Conservation (phyloP, 2,888 invertebrate genomes). For the Cybosia mesomella region DNA sequence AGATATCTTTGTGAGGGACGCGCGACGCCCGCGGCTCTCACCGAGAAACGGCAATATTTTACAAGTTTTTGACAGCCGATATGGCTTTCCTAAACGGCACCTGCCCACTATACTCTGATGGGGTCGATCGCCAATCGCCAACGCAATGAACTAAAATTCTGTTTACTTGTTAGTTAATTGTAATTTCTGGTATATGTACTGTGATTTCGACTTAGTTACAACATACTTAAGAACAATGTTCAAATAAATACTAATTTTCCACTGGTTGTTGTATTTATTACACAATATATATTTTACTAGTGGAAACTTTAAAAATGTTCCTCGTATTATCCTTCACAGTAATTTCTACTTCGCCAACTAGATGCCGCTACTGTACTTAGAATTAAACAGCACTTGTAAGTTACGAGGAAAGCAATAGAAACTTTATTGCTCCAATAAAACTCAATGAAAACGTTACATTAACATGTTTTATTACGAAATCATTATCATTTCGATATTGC, state of each 20-base stretch:
- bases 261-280: background rate
- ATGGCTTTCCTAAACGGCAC: constrained; percentile 87
- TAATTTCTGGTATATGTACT: constrained; percentile 1
- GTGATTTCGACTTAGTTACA: background rate
- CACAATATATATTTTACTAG: background rate
- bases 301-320: constrained; percentile 31
- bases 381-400: constrained; percentile 28
- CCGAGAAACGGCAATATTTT: constrained; percentile 88
- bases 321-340: constrained; percentile 33
- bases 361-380: constrained; percentile 41
- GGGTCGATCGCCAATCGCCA: constrained; percentile 52
- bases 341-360: constrained; percentile 33
- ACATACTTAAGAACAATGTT: background rate
- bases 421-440: constrained; percentile 47
- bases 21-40: constrained; percentile 73
- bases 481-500: constrained; percentile 36
- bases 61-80: constrained; percentile 90
- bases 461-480: constrained; percentile 42
- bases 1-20: constrained; percentile 84
- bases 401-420: constrained; percentile 25
- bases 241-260: background rate
- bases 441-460: constrained; percentile 40
- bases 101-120: constrained; percentile 70
- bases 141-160: constrained; percentile 31
- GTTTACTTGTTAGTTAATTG: constrained; percentile 36